Conservation (phyloP, 2,888 invertebrate species). For the Sericinus montela region DNA sequence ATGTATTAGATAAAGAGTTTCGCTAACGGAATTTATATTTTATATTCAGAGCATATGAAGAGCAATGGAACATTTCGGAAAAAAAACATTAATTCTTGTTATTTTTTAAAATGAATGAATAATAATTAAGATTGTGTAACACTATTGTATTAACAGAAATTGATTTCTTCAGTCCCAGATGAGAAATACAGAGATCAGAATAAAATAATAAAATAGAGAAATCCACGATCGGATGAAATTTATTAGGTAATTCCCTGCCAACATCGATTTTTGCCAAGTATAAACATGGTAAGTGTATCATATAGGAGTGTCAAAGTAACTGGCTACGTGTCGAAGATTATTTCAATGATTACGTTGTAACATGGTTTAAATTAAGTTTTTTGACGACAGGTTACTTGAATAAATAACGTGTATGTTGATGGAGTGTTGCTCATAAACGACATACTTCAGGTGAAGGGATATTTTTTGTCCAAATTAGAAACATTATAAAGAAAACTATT, state of each 20-base stretch:
- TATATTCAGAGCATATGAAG: too few relatives aligned
- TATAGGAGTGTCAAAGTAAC: slow-evolving; percentile 61
- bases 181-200: background rate
- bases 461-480: background rate
- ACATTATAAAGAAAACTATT: background rate
- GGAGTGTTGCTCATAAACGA: background rate
- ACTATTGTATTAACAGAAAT: too few relatives aligned
- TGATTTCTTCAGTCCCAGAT: background rate
- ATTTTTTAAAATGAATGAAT: too few relatives aligned
- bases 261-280: slow-evolving; percentile 42
- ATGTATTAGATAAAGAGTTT: too few relatives aligned
- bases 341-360: slow-evolving; percentile 28
- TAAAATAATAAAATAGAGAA: slow-evolving; percentile 27
- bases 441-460: slow-evolving; percentile 3
- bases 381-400: slow-evolving; percentile 1
- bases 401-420: background rate
- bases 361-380: background rate
- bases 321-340: slow-evolving; percentile 56
- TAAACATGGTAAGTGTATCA: slow-evolving; percentile 64
- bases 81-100: too few relatives aligned
- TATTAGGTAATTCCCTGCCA: slow-evolving; percentile 53
- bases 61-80: too few relatives aligned
- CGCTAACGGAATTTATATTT: too few relatives aligned
- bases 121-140: too few relatives aligned
- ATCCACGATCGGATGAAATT: slow-evolving; percentile 56